These are phyloP conservation scores for Centropus unirufus DNA, from an alignment of 2,113 vertebrate species.

Conservation along the genomic window DNA sequence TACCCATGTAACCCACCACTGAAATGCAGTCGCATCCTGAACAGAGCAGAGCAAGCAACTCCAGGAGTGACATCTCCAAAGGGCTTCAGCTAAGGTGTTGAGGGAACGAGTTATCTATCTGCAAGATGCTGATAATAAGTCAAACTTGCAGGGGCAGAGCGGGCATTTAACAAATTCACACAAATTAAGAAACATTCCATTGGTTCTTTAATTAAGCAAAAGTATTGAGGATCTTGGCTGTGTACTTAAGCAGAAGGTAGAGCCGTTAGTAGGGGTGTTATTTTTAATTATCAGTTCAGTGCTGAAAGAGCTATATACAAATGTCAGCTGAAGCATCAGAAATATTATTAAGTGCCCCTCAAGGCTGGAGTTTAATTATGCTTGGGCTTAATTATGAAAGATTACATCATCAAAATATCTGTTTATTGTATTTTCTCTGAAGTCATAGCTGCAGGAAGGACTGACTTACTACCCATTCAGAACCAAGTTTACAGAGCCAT, in stretches of 20 bases:
- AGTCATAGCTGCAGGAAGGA: neutral
- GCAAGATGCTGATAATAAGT: neutral
- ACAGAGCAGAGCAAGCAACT: neutral
- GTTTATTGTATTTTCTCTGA: neutral
- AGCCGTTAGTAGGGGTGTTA: constrained; percentile 25
- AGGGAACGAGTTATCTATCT: neutral
- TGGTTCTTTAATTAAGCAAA: neutral
- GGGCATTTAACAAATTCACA: neutral
- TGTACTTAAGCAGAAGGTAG: constrained; percentile 17
- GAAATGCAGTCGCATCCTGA: neutral
- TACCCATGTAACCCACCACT: neutral
- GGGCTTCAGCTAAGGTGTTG: neutral
- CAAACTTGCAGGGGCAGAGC: neutral
- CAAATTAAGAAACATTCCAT: neutral
- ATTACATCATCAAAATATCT: neutral
- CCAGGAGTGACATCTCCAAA: neutral
- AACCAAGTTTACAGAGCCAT: neutral
- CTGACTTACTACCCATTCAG: neutral
- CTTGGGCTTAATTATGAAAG: constrained; percentile 1
- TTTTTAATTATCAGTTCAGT: constrained; percentile 36
- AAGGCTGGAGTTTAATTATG: constrained; percentile 23
- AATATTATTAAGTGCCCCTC: constrained; percentile 3
- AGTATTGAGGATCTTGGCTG: neutral
- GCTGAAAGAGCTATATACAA: constrained; percentile 12
- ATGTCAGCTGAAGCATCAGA: constrained; percentile 17